Percentiles rank a stretch among this genome's conserved stretches.
phyloP scores from a whole-genome alignment of 2,113 vertebrate species.

The Triplophysa tibetana region DNA sequence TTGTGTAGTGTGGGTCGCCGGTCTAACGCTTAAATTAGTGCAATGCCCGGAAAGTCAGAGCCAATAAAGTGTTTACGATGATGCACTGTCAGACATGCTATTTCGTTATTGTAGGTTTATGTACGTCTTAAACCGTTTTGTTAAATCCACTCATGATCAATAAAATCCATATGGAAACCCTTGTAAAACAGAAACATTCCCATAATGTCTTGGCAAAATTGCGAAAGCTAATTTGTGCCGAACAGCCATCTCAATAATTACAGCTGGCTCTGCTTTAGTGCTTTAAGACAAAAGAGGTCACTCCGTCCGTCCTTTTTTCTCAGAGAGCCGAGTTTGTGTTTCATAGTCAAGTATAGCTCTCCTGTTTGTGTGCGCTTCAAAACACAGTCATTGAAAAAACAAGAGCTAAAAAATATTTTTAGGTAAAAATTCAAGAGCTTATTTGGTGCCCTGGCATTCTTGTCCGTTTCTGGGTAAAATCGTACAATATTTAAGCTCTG shows the following conservation, averaged over 20 bases:
- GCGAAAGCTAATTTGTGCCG: constrained; percentile 43
- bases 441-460: constrained; percentile 24
- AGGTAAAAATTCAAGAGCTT: background rate
- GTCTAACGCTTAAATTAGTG: constrained; percentile 11
- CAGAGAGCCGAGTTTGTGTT: background rate
- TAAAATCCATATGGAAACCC: constrained; percentile 66
- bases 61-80: constrained; percentile 57
- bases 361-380: background rate
- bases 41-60: constrained; percentile 54
- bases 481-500: background rate
- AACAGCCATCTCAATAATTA: constrained; percentile 35
- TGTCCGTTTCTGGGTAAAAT: constrained; percentile 18
- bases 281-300: constrained; percentile 9
- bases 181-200: constrained; percentile 60
- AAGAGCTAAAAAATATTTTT: background rate
- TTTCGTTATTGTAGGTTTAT: constrained; percentile 68
- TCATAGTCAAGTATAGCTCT: background rate
- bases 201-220: constrained; percentile 58
- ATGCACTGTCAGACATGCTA: constrained; percentile 49
- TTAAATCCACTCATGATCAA: constrained; percentile 66
- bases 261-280: constrained; percentile 14
- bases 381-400: background rate
- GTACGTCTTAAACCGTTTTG: constrained; percentile 64
- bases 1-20: background rate
- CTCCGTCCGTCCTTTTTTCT: background rate